A percentile compares a stretch with the other conserved stretches of the same genome.
Evolutionary conservation across 2,888 invertebrate genomes (phyloP).

Genomic region (Dicycla oo): DNA sequence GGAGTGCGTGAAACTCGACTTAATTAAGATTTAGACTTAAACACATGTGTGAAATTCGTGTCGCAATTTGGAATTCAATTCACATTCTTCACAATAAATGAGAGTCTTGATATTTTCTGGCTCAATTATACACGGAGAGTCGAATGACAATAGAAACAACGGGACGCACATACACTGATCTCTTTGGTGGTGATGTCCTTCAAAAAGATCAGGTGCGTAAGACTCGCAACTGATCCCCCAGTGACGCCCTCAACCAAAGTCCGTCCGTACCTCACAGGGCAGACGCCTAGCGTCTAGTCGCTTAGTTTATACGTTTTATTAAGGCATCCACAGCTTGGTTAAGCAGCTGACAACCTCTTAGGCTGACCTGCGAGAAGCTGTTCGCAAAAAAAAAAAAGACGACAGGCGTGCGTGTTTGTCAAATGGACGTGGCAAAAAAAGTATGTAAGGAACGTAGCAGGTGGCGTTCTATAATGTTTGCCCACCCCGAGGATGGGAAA

Average conservation of each 20-base stretch:
- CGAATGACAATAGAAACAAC: background rate
- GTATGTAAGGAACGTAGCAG: background rate
- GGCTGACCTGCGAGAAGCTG: background rate
- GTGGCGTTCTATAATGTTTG: background rate
- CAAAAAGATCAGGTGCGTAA: background rate
- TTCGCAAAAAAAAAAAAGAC: background rate
- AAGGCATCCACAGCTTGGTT: background rate
- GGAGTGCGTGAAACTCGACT: slow-evolving; percentile 37
- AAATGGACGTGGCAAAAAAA: background rate
- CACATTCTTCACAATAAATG: background rate
- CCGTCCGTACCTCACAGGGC: background rate
- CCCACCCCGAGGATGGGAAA: background rate
- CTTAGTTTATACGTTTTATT: background rate
- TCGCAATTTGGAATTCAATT: slow-evolving; percentile 37
- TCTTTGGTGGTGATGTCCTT: background rate
- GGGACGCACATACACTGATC: no score
- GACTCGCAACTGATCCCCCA: background rate
- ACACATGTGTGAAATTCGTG: slow-evolving; percentile 22
- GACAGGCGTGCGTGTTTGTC: background rate
- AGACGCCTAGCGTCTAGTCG: background rate
- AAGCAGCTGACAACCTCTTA: background rate
- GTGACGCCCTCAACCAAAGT: no score
- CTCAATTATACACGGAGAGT: background rate
- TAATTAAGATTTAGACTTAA: slow-evolving; percentile 47
- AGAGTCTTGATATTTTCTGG: background rate